phyloP scores from a whole-genome alignment of 2,888 invertebrate species.

The Hydraecia micacea region DNA sequence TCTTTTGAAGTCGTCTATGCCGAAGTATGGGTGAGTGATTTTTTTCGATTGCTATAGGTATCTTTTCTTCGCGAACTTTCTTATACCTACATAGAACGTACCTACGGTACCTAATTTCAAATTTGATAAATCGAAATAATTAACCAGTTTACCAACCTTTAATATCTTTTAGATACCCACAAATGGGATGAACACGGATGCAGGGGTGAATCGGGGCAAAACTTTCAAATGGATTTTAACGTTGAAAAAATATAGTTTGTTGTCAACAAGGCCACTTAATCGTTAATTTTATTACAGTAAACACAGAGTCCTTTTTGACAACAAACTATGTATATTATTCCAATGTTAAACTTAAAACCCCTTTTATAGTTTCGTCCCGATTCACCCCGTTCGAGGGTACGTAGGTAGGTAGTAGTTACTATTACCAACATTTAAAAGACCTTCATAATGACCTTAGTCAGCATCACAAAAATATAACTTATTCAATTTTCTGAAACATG shows the following conservation, averaged over 20 bases:
- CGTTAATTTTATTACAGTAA: too few relatives aligned
- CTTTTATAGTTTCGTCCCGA: too few relatives aligned
- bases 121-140: background rate
- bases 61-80: background rate
- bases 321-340: too few relatives aligned
- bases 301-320: too few relatives aligned
- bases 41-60: background rate
- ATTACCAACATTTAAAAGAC: background rate
- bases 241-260: too few relatives aligned
- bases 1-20: conserved; percentile 5
- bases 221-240: too few relatives aligned
- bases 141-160: background rate
- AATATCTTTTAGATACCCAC: background rate
- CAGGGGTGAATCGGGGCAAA: too few relatives aligned
- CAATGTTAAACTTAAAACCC: too few relatives aligned
- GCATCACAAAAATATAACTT: conserved; percentile 10
- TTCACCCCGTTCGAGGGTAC: background rate
- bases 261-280: background rate
- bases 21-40: background rate
- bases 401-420: too few relatives aligned
- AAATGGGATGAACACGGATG: too few relatives aligned
- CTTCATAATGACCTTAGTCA: conserved; percentile 3
- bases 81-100: background rate
- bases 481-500: conserved; percentile 24
- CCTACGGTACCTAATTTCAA: background rate